Base-by-base conservation (phyloP, 2,113 vertebrate species). In the Callorhinus ursinus region DNA sequence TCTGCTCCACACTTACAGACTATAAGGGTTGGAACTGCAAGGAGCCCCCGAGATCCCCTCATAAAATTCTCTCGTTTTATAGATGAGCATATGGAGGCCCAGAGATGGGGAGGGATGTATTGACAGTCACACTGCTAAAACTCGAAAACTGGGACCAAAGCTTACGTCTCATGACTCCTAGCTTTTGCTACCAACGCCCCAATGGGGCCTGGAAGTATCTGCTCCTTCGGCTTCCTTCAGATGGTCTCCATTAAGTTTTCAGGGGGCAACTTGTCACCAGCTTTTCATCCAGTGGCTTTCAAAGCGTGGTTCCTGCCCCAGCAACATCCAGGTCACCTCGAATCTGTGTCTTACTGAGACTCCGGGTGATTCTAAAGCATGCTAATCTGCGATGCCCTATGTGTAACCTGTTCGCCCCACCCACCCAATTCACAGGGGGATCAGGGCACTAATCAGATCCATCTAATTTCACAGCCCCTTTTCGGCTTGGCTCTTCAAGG, bases 281-380 rank as follows among this genome's bases (percentile, higher is more conserved):
- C 39, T 49, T 87, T 80, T 63, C 51, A 46, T 21, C 31, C 11
- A 53, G 63, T 21, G 15, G 7, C 33, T 97, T 61, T 76, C 77
- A 57, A 55, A 74, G 28, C 7, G 4, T 51, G 59, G 53, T 33
- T 9, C 46, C 67, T 46, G 6, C 22, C 28, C 51, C 71, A 63
- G 55, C 26, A 31, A 51, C 42, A 69, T 2, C 42, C 31, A 11
- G 53, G 74, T 74, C 33, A 83, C 69, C 59, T 36, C 16, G 16
- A 93, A 42, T 63, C 51, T 90, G 51, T 42, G n/a, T 6, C 94
- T 96, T 24, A 95, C 33, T 24, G 85, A 93, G 93, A 51, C 51
- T 61, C 33, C 7, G 1, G 71, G 55, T 90, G 26, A 88, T 61
- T 53, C 77, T 39, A 65, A 55, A 8, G 55, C 67, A 33, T 0